Base-by-base conservation (phyloP, 2,113 vertebrate species). In the Indicator maculatus region DNA sequence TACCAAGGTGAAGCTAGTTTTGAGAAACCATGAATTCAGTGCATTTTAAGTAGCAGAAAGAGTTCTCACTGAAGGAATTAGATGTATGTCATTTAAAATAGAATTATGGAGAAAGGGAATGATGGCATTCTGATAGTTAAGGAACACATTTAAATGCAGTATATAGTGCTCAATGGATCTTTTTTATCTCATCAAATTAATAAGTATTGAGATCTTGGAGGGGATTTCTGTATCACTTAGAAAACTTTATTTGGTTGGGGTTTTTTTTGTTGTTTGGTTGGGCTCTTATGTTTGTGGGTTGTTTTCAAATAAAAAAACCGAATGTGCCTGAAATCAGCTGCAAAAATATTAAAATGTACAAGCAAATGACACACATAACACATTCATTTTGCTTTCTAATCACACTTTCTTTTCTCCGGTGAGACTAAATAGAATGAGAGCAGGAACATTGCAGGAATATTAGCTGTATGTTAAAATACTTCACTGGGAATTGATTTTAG, bases 151-250 rank as follows among this genome's bases (percentile, higher is more conserved):
- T 78, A 84, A 84, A 12, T 84, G 31, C 18, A 47, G 11, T 58
- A 21, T 44, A 24, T 87, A 14, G 33, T 82, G 20, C 31, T 72
- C 50, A 75, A 39, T 50, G 3, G 19, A 36, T 72, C 20, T 58
- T 83, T 30, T 69, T 70, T 66, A 5, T 83, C 23, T 39, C 12
- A 39, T 53, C 45, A 83, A 47, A 56, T 52, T 3, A 86, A 45
- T 31, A 76, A 53, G 60, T 77, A 24, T n/a, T 70, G 44, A 33
- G 27, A 20, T 58, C 59, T 85, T 77, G 30, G 26, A 52, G 11
- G 3, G 6, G 4, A 7, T 7, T n/a, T 71, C 50, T 85, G 7
- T 65, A 58, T 41, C 0, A 0, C 26, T 70, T 88, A 31, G 47
- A 84, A 85, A 86, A 80, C 18, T 65, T 60, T 2, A 17, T 21